These are phyloP conservation scores for Chrysemys picta DNA, from an alignment of 2,113 vertebrate genomes.

Conservation along the genomic window DNA sequence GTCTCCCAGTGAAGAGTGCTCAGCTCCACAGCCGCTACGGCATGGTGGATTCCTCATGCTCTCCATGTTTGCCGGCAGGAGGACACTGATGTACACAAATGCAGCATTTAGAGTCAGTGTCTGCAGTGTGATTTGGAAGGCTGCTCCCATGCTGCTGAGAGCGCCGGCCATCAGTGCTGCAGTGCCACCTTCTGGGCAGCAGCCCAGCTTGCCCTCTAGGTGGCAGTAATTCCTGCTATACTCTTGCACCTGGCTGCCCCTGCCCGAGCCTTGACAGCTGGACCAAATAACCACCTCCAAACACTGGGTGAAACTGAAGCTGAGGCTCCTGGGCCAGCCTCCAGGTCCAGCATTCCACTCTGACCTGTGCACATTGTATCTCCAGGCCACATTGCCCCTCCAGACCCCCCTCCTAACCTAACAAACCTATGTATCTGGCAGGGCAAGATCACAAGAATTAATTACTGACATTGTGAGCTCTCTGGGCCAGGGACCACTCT, in stretches of 20 bases:
- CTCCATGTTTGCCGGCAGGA: not conserved
- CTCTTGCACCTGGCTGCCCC: not conserved
- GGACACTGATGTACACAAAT: not conserved
- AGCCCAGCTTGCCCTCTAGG: not conserved
- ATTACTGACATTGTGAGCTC: not conserved
- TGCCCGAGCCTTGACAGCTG: not conserved
- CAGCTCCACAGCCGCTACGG: not conserved
- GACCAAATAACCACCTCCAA: not conserved
- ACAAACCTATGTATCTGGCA: not conserved
- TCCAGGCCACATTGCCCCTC: not conserved
- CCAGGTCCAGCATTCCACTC: not conserved
- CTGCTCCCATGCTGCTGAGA: no score
- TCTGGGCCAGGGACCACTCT: not conserved
- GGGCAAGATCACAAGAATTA: not conserved
- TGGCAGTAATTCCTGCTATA: no score
- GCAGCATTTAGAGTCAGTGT: not conserved
- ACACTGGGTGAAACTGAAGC: not conserved
- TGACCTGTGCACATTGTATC: not conserved
- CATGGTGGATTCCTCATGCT: not conserved
- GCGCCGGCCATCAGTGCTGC: not conserved
- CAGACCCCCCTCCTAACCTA: not conserved
- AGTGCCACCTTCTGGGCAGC: not conserved
- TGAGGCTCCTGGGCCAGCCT: not conserved
- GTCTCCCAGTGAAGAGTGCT: not conserved
- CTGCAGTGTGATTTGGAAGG: no score